Evolutionary conservation across 2,113 vertebrate genomes (phyloP).

Genomic region (Pandion haliaetus): DNA sequence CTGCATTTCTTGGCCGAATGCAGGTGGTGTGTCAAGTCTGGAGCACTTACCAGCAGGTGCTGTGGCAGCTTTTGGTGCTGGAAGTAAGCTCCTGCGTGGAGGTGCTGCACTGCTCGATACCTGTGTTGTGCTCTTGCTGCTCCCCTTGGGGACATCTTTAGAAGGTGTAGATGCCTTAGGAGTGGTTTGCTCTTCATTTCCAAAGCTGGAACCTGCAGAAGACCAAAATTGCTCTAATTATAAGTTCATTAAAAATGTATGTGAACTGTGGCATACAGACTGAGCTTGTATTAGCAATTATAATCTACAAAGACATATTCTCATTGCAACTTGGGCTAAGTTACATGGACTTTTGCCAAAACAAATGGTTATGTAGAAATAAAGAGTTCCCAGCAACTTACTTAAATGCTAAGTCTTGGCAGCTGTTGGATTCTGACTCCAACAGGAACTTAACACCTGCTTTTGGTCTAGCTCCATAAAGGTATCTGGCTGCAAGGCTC

Average conservation of each 20-base stretch:
- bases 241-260: conserved; percentile 63
- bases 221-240: conserved; percentile 42
- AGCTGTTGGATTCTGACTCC: neutral
- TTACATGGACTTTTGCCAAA: neutral
- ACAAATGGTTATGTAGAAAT: neutral
- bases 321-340: neutral
- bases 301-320: neutral
- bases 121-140: conserved; percentile 46
- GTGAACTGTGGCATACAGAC: neutral
- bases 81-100: conserved; percentile 82
- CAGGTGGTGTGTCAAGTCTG: neutral
- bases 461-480: neutral
- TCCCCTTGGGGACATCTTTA: conserved; percentile 72
- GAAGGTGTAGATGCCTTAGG: conserved; percentile 65
- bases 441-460: neutral
- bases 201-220: conserved; percentile 80
- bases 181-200: conserved; percentile 78
- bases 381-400: neutral
- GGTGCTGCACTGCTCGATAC: conserved; percentile 66
- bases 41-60: conserved; percentile 69
- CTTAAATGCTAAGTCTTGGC: neutral
- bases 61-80: conserved; percentile 73
- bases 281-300: neutral
- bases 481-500: neutral
- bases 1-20: neutral